A percentile compares a stretch with the other conserved stretches of the same genome.
Conservation (phyloP, 1,140 invertebrate genomes). For the Acyrthosiphon pisum region DNA sequence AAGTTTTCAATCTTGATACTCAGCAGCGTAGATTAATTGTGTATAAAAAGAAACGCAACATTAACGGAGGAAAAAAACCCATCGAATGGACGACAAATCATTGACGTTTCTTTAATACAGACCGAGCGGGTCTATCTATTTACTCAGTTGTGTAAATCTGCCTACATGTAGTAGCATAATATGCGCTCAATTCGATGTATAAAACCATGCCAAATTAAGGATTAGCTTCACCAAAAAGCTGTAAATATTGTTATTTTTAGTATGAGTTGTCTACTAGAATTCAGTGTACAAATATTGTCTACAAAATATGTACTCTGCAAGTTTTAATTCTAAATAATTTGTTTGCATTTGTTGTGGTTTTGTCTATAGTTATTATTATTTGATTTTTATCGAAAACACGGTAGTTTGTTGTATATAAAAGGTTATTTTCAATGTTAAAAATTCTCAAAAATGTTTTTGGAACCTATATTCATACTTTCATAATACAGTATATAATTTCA, state of each 20-base stretch:
- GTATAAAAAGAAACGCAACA: background rate
- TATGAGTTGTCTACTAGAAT: background rate
- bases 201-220: background rate
- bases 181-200: background rate
- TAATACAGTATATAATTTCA: background rate
- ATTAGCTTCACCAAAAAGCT: background rate
- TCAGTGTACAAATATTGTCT: background rate
- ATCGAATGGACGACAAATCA: background rate
- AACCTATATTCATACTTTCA: background rate
- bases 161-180: background rate
- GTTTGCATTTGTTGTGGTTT: background rate
- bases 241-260: background rate
- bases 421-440: background rate
- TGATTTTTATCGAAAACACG: background rate
- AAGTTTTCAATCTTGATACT: conserved; percentile 8
- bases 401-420: background rate
- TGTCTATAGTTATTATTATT: background rate
- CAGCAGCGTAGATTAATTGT: background rate
- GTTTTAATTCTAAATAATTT: background rate
- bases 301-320: background rate
- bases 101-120: background rate
- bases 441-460: background rate
- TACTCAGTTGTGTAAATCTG: background rate
- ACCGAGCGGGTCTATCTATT: background rate
- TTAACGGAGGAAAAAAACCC: background rate